These are phyloP conservation scores for Phytoseiulus persimilis DNA, from an alignment of 2,888 invertebrate species.

Conservation along the genomic window DNA sequence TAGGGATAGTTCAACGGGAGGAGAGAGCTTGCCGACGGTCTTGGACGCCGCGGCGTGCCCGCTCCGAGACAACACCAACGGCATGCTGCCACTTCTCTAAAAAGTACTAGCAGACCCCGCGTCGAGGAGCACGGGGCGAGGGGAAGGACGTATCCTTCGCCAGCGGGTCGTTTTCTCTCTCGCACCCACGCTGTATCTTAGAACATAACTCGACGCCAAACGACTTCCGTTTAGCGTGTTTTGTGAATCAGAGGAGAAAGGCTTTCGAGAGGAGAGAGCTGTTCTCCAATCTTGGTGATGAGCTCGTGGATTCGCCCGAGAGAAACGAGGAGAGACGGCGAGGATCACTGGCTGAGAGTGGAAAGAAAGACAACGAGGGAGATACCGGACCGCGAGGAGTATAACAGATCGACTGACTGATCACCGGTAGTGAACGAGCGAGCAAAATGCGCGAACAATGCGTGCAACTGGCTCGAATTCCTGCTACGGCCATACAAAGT, in stretches of 20 bases:
- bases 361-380: too few relatives aligned
- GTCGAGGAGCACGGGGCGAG: not conserved
- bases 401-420: too few relatives aligned
- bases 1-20: not conserved
- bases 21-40: too few relatives aligned
- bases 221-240: constrained; percentile 5
- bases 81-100: not conserved
- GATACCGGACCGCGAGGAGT: too few relatives aligned
- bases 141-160: not conserved
- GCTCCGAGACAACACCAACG: not conserved
- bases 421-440: too few relatives aligned
- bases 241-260: not conserved
- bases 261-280: not conserved
- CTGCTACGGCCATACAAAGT: too few relatives aligned
- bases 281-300: not conserved
- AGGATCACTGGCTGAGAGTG: too few relatives aligned
- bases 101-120: not conserved
- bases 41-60: not conserved
- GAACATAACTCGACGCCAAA: not conserved
- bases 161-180: not conserved
- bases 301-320: not conserved
- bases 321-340: not conserved
- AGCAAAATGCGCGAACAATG: too few relatives aligned
- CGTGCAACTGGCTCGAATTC: too few relatives aligned
- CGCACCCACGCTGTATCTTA: not conserved